Percentiles rank a stretch among this genome's conserved stretches.
Evolutionary conservation across 1,140 invertebrate species (phyloP).

Genomic region (Leguminivora glycinivorella): DNA sequence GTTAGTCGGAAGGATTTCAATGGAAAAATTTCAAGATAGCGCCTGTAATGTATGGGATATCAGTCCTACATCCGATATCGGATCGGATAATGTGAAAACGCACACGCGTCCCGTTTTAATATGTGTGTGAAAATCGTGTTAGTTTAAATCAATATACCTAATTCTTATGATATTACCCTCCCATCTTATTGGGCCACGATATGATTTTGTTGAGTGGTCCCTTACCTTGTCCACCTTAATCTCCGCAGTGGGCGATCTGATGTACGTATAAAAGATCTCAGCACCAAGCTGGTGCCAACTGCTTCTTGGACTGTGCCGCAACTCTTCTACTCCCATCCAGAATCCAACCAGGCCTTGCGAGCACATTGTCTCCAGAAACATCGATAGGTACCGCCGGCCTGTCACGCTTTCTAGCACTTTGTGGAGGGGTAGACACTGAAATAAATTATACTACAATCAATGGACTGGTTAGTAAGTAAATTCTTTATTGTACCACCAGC

Average conservation of each 20-base stretch:
- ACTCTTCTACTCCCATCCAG: slow-evolving; percentile 93
- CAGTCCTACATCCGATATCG: no score
- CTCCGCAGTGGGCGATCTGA: slow-evolving; percentile 87
- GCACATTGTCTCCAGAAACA: slow-evolving; percentile 89
- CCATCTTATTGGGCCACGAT: no score
- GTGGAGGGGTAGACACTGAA: slow-evolving; percentile 81
- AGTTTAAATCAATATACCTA: no score
- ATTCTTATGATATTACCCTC: no score
- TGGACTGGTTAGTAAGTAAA: no score
- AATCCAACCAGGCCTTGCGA: slow-evolving; percentile 90
- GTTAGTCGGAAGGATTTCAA: no score
- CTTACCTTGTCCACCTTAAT: slow-evolving; percentile 87
- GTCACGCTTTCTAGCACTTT: slow-evolving; percentile 85
- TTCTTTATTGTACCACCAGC: no score
- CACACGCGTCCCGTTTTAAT: no score
- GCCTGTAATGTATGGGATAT: no score
- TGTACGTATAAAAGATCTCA: slow-evolving; percentile 94
- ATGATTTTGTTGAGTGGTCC: background rate
- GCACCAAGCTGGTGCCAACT: slow-evolving; percentile 92
- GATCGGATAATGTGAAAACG: no score
- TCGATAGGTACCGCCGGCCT: slow-evolving; percentile 86
- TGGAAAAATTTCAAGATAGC: no score
- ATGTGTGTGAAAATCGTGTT: no score
- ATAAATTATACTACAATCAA: background rate
- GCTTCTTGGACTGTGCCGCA: slow-evolving; percentile 85